These are phyloP conservation scores for Cryptocephalus primarius DNA, from an alignment of 2,888 invertebrate species.

Conservation along the genomic window DNA sequence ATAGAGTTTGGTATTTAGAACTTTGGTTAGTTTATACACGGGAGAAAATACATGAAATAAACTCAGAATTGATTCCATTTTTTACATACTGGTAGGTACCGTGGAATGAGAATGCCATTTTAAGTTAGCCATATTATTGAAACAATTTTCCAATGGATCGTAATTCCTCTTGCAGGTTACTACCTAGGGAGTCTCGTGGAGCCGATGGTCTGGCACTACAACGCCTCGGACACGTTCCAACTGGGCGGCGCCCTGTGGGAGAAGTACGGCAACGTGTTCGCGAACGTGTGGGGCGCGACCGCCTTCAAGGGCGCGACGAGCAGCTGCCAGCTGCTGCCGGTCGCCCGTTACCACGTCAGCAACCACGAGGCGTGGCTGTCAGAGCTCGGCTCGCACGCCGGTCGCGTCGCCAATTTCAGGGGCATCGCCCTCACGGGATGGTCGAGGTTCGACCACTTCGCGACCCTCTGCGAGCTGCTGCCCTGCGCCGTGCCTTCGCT, in stretches of 20 bases:
- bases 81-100: too few relatives aligned
- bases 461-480: conserved; percentile 57
- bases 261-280: conserved; percentile 55
- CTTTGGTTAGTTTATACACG: too few relatives aligned
- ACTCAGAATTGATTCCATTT: too few relatives aligned
- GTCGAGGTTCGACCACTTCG: conserved; percentile 60
- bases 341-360: conserved; percentile 57
- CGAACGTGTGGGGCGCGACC: conserved; percentile 64
- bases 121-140: too few relatives aligned
- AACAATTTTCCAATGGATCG: not conserved
- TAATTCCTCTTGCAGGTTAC: conserved; percentile 39
- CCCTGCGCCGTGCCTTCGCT: conserved; percentile 54
- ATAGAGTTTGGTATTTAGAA: too few relatives aligned
- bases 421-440: conserved; percentile 58
- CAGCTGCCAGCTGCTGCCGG: conserved; percentile 54
- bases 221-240: conserved; percentile 43
- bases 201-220: conserved; percentile 63
- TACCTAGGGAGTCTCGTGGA: conserved; percentile 49
- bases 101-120: too few relatives aligned
- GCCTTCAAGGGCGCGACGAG: conserved; percentile 84
- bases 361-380: conserved; percentile 66
- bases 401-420: conserved; percentile 43
- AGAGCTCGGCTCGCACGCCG: conserved; percentile 41
- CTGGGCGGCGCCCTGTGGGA: conserved; percentile 48
- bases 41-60: too few relatives aligned